These are phyloP conservation scores for Atta colombica DNA, from an alignment of 1,140 invertebrate genomes.

Conservation along the genomic window DNA sequence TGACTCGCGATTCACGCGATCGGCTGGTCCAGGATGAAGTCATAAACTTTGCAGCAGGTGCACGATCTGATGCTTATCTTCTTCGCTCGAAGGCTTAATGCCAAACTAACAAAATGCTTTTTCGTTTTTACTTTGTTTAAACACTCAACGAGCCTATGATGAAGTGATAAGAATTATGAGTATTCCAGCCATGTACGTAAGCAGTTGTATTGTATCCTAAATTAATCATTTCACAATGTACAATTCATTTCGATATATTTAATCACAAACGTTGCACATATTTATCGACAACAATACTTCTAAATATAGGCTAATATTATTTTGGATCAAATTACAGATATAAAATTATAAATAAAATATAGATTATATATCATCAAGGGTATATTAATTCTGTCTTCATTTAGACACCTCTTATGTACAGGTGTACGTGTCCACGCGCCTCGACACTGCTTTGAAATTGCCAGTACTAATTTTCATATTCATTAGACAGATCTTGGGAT, in stretches of 20 bases:
- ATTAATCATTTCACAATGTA: conserved; percentile 27
- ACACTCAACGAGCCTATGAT: conserved; percentile 46
- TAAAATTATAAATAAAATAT: conserved; percentile 20
- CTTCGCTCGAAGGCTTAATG: conserved; percentile 36
- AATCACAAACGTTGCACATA: neutral
- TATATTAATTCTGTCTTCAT: conserved; percentile 37
- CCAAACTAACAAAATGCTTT: conserved; percentile 44
- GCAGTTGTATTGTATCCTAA: conserved; percentile 3
- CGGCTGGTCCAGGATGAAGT: conserved; percentile 62
- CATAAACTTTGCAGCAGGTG: conserved; percentile 59
- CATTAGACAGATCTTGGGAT: conserved; percentile 67
- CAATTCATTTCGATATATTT: neutral
- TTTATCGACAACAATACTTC: neutral
- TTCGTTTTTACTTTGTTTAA: conserved; percentile 56
- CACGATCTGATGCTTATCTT: conserved; percentile 67
- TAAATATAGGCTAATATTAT: neutral
- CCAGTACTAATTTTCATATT: conserved; percentile 71
- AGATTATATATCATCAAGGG: neutral
- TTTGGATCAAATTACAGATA: neutral
- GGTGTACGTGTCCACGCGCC: conserved; percentile 26
- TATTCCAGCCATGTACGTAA: neutral
- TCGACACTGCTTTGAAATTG: conserved; percentile 60
- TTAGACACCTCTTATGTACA: conserved; percentile 31
- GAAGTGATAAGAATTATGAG: conserved; percentile 54
- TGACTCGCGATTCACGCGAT: conserved; percentile 60